Evolutionary conservation across 2,113 vertebrate genomes (phyloP), one percentile per base, ranked within the genome.

Genomic region (Quiscalus mexicanus): DNA sequence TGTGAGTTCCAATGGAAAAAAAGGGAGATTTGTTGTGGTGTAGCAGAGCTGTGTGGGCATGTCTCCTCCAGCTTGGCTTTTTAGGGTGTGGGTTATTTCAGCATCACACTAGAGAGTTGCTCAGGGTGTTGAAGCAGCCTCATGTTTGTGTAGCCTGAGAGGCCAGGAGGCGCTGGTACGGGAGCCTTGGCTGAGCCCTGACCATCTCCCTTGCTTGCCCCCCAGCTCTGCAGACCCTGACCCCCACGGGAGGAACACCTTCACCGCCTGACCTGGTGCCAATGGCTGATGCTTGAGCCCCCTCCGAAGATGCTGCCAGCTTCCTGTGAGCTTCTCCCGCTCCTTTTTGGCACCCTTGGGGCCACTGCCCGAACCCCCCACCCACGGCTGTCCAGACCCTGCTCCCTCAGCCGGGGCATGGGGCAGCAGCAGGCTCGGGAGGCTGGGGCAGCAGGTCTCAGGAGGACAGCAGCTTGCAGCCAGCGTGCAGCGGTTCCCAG

Each of bases 211-310:
- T 80, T 81, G 45, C 19, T 95, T 94, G 39, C 31, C 56, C 59
- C n/a, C n/a, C 42, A 97, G 96, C 94, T 97, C 96, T 94, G 86
- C 89, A 94, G 96, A 96, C 62, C 94, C 87, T 96, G 96, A 96
- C 53, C 92, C 16, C n/a, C 95, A 95, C 0, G 94, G 95, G 84
- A 97, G 93, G 82, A 95, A 47, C 86, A 92, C 75, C 70, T 97
- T 96, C 93, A 85, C 87, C 2, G 70, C 91, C 53, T 97, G 93
- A 97, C 8, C 2, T 33, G 62, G 62, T 45, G 68, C 91, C 84
- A 30, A 24, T 5, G 53, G 89, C 87, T 49, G 93, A 92, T 1
- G 59, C 84, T 89, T 60, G 78, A 93, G 70, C 50, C 70, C 39
- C 33, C 44, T 55, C 74, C 0, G 59, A 95, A 94, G 91, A 89